Evolutionary conservation across 2,888 invertebrate genomes (phyloP).

Genomic region (Mallateleia sp.): DNA sequence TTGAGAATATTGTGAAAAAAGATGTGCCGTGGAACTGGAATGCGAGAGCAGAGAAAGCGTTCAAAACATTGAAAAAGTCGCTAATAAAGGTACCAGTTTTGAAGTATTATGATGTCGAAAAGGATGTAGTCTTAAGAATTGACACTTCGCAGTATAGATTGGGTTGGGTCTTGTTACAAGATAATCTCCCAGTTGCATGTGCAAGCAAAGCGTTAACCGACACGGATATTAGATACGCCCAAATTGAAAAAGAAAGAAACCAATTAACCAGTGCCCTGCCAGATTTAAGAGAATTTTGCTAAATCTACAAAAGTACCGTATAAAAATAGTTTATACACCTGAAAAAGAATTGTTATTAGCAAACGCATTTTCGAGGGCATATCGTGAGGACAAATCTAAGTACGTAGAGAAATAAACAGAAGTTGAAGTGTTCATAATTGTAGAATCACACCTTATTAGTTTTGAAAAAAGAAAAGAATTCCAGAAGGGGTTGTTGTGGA

Average conservation of each 20-base stretch:
- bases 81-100: not conserved
- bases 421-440: not conserved
- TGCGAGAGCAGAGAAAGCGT: not conserved
- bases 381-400: slow-evolving; percentile 12
- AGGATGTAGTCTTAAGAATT: slow-evolving; percentile 30
- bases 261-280: not conserved
- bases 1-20: not conserved
- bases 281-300: not conserved
- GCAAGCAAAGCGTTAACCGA: not conserved
- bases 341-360: not conserved
- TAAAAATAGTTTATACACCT: not conserved
- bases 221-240: no score
- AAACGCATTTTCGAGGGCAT: not conserved
- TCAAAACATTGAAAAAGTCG: not conserved
- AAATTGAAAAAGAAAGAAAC: no score
- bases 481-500: not conserved
- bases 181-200: slow-evolving; percentile 85
- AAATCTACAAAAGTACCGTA: slow-evolving; percentile 77
- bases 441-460: slow-evolving; percentile 10
- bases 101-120: not conserved
- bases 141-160: slow-evolving; percentile 73
- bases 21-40: not conserved
- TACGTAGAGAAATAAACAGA: slow-evolving; percentile 17
- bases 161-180: slow-evolving; percentile 85
- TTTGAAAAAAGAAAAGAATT: slow-evolving; percentile 17